These are phyloP conservation scores for Toxotes jaculatrix DNA, from an alignment of 2,113 vertebrate genomes.

Conservation along the genomic window DNA sequence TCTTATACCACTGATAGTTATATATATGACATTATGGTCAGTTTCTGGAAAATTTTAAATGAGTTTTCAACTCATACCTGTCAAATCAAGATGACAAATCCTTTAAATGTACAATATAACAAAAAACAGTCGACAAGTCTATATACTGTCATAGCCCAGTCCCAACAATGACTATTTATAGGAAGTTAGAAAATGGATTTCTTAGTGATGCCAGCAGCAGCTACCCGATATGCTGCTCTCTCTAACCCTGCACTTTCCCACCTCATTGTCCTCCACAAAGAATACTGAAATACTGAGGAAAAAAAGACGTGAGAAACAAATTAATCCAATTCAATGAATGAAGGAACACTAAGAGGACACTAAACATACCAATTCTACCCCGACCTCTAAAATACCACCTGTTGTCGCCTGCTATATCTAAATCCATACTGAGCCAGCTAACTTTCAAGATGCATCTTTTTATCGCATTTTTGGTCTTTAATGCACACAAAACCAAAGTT, in stretches of 20 bases:
- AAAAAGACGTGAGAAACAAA: not conserved
- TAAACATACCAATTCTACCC: not conserved
- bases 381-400: not conserved
- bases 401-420: not conserved
- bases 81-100: slow-evolving; percentile 1
- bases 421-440: not conserved
- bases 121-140: not conserved
- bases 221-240: not conserved
- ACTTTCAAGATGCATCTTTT: not conserved
- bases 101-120: not conserved
- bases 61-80: not conserved
- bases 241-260: not conserved
- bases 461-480: not conserved
- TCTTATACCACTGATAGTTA: not conserved
- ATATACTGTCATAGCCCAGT: not conserved
- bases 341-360: slow-evolving; percentile 1
- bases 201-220: not conserved
- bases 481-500: not conserved
- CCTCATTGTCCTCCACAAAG: not conserved
- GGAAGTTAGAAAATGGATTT: not conserved
- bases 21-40: not conserved
- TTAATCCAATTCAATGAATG: slow-evolving; percentile 8
- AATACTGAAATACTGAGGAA: not conserved
- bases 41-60: not conserved
- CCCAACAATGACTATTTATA: too few relatives aligned